phyloP scores from a whole-genome alignment of 2,888 invertebrate species.

The Hypena proboscidalis region DNA sequence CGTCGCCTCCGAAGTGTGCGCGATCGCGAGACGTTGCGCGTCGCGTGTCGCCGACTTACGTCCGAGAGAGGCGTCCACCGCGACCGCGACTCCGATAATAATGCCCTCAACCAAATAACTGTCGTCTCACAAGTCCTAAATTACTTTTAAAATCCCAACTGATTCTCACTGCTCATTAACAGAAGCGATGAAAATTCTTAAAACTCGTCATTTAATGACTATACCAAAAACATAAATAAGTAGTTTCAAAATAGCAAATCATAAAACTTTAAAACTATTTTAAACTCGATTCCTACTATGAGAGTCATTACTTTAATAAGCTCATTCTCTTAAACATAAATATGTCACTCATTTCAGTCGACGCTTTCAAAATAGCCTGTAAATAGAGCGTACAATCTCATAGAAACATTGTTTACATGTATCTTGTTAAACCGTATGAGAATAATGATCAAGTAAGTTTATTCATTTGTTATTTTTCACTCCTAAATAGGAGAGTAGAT shows the following conservation, averaged over 20 bases:
- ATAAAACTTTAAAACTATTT: background rate
- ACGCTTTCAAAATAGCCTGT: conserved; percentile 17
- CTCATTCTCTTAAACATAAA: conserved; percentile 5
- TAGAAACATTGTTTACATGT: conserved; percentile 10
- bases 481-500: too few relatives aligned
- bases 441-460: conserved; percentile 16
- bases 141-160: too few relatives aligned
- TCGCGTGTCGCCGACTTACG: too few relatives aligned
- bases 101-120: too few relatives aligned
- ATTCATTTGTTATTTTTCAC: too few relatives aligned
- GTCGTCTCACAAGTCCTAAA: too few relatives aligned
- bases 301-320: conserved; percentile 4
- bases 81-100: too few relatives aligned
- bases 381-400: conserved; percentile 15
- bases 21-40: conserved; percentile 36
- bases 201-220: too few relatives aligned
- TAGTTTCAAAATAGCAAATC: background rate
- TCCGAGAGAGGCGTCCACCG: too few relatives aligned
- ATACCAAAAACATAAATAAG: background rate
- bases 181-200: too few relatives aligned
- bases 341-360: conserved; percentile 14
- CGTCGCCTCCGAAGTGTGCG: conserved; percentile 52
- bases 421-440: conserved; percentile 15
- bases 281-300: background rate
- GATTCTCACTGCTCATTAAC: too few relatives aligned